phyloP scores from a whole-genome alignment of 2,888 invertebrate species.

The Lepidonotus clava region DNA sequence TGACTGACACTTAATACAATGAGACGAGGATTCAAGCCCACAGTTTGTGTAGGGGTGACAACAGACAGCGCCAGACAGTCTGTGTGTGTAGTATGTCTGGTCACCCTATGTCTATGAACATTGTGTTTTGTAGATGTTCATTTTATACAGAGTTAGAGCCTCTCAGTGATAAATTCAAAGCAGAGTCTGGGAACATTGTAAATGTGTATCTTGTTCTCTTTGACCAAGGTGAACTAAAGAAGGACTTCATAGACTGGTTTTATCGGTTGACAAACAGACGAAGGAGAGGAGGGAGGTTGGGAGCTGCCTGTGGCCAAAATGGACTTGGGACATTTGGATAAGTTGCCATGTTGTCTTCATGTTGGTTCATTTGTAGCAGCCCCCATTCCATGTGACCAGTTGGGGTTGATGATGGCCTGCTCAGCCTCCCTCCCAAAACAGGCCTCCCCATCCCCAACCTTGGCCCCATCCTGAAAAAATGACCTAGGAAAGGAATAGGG shows the following conservation, averaged over 20 bases:
- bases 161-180: no score
- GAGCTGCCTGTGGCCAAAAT: no score
- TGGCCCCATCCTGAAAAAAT: no score
- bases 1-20: slow-evolving; percentile 39
- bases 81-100: not conserved
- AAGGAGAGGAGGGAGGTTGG: no score
- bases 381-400: slow-evolving; percentile 33
- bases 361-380: slow-evolving; percentile 38
- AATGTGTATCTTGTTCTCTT: no score
- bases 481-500: no score
- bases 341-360: slow-evolving; percentile 38
- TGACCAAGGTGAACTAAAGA: no score
- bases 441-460: no score
- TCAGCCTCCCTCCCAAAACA: not conserved
- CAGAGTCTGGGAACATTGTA: no score
- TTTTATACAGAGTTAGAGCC: not conserved
- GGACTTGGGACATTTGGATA: not conserved
- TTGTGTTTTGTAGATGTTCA: not conserved
- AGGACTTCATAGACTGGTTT: no score
- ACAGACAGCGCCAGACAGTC: not conserved
- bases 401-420: not conserved
- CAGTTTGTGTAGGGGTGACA: not conserved
- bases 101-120: not conserved
- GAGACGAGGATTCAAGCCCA: slow-evolving; percentile 7
- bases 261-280: no score